phyloP scores from a whole-genome alignment of 1,140 invertebrate species.

The Psix sp. region DNA sequence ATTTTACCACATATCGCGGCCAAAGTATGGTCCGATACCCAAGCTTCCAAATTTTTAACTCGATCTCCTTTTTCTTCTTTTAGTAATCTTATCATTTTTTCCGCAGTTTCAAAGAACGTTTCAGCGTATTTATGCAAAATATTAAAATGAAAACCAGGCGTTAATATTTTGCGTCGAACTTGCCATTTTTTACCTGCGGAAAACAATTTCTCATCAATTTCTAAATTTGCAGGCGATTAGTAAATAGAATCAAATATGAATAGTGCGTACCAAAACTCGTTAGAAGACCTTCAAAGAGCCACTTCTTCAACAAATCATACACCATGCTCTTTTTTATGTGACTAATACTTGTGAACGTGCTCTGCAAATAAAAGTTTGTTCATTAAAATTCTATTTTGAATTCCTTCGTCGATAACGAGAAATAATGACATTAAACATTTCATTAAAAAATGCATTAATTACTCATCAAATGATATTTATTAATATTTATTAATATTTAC shows the following conservation, averaged over 20 bases:
- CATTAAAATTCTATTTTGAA: neutral
- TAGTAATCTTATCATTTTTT: constrained; percentile 55
- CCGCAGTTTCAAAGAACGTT: constrained; percentile 60
- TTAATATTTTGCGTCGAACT: constrained; percentile 86
- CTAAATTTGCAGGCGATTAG: neutral
- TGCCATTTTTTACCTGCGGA: constrained; percentile 86
- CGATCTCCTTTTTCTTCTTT: constrained; percentile 64
- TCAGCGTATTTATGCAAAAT: constrained; percentile 88
- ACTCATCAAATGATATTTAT: neutral
- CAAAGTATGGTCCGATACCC: constrained; percentile 84
- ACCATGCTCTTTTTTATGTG: constrained; percentile 34
- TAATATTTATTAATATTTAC: constrained; percentile 11
- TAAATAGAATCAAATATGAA: constrained; percentile 4
- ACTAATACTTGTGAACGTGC: constrained; percentile 27
- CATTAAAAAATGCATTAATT: too few species aligned
- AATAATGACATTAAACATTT: neutral
- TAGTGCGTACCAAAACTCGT: constrained; percentile 29
- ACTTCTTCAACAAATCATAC: constrained; percentile 25
- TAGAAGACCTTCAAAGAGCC: constrained; percentile 38
- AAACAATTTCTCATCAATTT: constrained; percentile 3
- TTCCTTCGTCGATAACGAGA: too few species aligned
- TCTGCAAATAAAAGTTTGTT: constrained; percentile 13
- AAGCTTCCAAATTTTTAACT: constrained; percentile 79
- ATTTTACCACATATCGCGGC: constrained; percentile 86
- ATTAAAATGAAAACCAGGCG: constrained; percentile 93